Conservation (phyloP, 2,888 invertebrate genomes). For the Taenaris catops region DNA sequence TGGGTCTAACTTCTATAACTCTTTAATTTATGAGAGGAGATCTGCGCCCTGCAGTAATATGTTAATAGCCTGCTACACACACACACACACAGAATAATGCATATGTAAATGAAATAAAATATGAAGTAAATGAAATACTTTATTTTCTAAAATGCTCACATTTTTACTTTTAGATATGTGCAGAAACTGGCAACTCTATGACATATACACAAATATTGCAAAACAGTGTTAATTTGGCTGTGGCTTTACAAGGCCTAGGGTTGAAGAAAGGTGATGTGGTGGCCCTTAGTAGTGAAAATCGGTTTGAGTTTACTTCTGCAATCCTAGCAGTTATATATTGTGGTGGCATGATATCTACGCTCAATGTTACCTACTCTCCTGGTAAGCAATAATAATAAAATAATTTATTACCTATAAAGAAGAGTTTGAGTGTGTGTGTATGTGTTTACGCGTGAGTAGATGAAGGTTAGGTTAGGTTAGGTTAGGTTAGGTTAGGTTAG, state of each 20-base stretch:
- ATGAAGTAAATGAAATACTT: too few relatives aligned
- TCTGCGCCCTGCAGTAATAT: too few relatives aligned
- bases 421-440: not conserved
- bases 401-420: not conserved
- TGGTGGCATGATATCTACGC: constrained; percentile 80
- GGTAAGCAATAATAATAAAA: constrained; percentile 43
- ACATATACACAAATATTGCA: constrained; percentile 78
- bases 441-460: too few relatives aligned
- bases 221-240: constrained; percentile 77
- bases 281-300: constrained; percentile 82
- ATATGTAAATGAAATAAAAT: too few relatives aligned
- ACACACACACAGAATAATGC: too few relatives aligned
- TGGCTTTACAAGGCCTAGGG: constrained; percentile 69
- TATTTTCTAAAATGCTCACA: too few relatives aligned
- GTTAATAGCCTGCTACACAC: too few relatives aligned
- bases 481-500: too few relatives aligned
- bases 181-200: constrained; percentile 75
- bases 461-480: too few relatives aligned
- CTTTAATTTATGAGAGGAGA: too few relatives aligned
- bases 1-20: too few relatives aligned
- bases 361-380: constrained; percentile 82
- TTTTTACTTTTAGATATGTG: constrained; percentile 74
- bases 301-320: constrained; percentile 79
- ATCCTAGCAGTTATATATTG: constrained; percentile 77
- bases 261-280: constrained; percentile 79